A percentile compares a stretch with the other conserved stretches of the same genome.
phyloP scores from a whole-genome alignment of 2,797 vertebrate species.

The Leptodactylus fallax region DNA sequence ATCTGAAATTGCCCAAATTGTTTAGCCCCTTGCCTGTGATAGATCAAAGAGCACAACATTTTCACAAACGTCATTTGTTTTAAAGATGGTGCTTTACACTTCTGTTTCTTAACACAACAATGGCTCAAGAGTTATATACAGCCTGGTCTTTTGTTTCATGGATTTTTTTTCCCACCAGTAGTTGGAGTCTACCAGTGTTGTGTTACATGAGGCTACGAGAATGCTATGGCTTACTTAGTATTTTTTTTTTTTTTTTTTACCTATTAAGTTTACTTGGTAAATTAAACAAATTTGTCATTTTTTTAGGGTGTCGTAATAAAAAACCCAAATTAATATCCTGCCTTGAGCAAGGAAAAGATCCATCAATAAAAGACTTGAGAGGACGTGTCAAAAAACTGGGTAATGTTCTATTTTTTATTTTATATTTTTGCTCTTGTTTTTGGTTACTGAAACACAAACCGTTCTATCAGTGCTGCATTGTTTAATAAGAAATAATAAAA shows the following conservation, averaged over 20 bases:
- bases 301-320: background rate
- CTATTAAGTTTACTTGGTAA: background rate
- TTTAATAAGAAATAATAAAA: too few species aligned
- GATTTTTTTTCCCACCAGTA: background rate
- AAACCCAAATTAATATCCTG: constrained; percentile 43
- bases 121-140: too few species aligned
- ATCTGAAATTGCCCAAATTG: too few species aligned
- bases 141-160: background rate
- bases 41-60: too few species aligned
- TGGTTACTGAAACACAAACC: too few species aligned
- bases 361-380: background rate
- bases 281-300: background rate
- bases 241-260: background rate
- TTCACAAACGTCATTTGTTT: too few species aligned
- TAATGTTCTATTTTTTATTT: too few species aligned
- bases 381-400: background rate
- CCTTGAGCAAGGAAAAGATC: constrained; percentile 35
- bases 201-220: background rate
- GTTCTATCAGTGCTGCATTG: too few species aligned
- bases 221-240: background rate
- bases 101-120: too few species aligned
- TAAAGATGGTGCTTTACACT: too few species aligned
- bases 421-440: too few species aligned
- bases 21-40: too few species aligned
- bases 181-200: background rate